phyloP scores from a whole-genome alignment of 2,797 vertebrate species.

The Meda fulgida region DNA sequence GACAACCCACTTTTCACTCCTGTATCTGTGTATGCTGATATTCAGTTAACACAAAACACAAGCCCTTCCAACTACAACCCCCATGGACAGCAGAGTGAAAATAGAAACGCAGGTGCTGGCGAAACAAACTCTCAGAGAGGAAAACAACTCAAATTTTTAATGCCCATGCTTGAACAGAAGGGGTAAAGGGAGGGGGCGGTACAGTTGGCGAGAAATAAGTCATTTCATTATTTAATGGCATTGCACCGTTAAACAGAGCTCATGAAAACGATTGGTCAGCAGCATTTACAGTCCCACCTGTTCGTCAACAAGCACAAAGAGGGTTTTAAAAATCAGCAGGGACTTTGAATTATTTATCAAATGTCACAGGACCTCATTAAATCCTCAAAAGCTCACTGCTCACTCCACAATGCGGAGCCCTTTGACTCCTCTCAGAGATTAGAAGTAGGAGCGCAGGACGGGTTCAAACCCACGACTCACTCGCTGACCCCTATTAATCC shows the following conservation, averaged over 20 bases:
- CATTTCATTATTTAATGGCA: conserved; percentile 71
- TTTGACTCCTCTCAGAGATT: conserved; percentile 45
- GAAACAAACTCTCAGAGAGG: conserved; percentile 19
- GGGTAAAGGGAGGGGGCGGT: conserved; percentile 42
- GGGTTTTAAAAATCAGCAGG: conserved; percentile 69
- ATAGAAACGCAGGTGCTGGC: conserved; percentile 54
- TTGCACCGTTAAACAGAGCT: conserved; percentile 65
- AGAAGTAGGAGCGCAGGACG: conserved; percentile 45
- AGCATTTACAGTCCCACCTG: conserved; percentile 67
- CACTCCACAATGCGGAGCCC: conserved; percentile 41
- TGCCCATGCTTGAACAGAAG: conserved; percentile 12
- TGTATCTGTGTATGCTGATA: conserved; percentile 20
- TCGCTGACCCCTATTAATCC: conserved; percentile 46
- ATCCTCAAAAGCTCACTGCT: conserved; percentile 55
- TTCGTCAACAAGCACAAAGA: conserved; percentile 63
- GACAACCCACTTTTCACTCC: conserved; percentile 45
- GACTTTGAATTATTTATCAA: conserved; percentile 75
- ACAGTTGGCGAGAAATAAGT: conserved; percentile 64
- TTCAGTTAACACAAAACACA: conserved; percentile 45
- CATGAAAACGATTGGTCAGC: conserved; percentile 61
- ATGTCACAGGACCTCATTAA: conserved; percentile 68
- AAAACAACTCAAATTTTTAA: conserved; percentile 49
- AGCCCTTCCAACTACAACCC: not conserved
- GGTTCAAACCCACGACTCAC: conserved; percentile 43
- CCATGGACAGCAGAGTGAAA: conserved; percentile 30